These are phyloP conservation scores for Panonychus citri DNA, from an alignment of 1,140 invertebrate genomes.

Conservation along the genomic window DNA sequence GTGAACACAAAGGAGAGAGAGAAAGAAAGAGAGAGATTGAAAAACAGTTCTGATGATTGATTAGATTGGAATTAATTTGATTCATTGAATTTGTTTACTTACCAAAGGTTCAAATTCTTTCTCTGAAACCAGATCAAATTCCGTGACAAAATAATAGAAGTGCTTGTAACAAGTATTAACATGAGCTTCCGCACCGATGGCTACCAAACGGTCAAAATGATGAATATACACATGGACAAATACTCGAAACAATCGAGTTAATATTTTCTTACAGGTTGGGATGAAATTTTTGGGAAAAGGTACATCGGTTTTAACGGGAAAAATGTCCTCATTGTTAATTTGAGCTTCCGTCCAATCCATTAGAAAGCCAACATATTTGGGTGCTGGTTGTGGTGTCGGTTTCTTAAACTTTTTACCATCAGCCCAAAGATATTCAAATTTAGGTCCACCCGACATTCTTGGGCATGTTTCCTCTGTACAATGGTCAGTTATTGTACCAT, in stretches of 20 bases:
- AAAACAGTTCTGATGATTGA: background rate
- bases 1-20: background rate
- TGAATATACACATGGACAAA: conserved; percentile 95
- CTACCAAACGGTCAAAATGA: conserved; percentile 71
- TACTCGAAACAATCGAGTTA: conserved; percentile 70
- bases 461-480: conserved; percentile 67
- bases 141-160: conserved; percentile 79
- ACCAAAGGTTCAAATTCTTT: conserved; percentile 69
- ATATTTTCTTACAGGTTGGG: conserved; percentile 56
- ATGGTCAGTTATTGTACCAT: conserved; percentile 60
- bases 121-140: conserved; percentile 57
- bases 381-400: conserved; percentile 61
- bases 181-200: conserved; percentile 74
- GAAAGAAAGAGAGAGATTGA: background rate
- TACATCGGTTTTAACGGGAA: conserved; percentile 55
- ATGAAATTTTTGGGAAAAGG: conserved; percentile 72
- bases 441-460: conserved; percentile 62
- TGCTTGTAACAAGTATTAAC: conserved; percentile 93
- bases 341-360: conserved; percentile 88
- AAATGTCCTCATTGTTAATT: conserved; percentile 71
- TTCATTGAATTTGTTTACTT: conserved; percentile 15
- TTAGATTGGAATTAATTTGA: too few species aligned
- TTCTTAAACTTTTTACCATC: conserved; percentile 65
- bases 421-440: conserved; percentile 80
- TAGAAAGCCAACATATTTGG: conserved; percentile 57